Evolutionary conservation across 2,113 vertebrate species (phyloP).

Genomic region (Lycaon pictus): DNA sequence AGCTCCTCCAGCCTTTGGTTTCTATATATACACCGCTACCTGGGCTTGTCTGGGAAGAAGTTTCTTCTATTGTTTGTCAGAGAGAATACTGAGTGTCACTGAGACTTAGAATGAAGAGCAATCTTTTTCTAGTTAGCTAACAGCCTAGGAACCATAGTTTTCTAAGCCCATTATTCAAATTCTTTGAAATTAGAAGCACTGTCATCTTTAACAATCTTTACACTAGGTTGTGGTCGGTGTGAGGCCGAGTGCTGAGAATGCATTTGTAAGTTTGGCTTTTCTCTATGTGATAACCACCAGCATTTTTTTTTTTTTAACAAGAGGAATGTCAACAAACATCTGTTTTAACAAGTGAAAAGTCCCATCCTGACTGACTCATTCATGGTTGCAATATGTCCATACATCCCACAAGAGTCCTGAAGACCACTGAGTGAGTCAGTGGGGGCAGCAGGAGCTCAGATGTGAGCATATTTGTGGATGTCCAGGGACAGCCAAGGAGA

Average conservation of each 20-base stretch:
- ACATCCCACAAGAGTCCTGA: not conserved
- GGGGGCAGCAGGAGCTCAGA: rapidly evolving
- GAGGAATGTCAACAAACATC: not conserved
- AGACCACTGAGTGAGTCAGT: not conserved
- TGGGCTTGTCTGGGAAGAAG: not conserved
- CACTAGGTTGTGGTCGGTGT: not conserved
- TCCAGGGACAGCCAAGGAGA: no score
- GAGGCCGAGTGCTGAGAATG: not conserved
- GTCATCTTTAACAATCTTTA: not conserved
- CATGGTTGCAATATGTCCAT: not conserved
- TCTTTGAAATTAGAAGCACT: not conserved
- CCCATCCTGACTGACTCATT: not conserved
- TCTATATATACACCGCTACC: not conserved
- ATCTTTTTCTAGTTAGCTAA: not conserved
- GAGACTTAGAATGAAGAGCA: not conserved
- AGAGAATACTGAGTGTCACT: not conserved
- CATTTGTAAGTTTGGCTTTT: not conserved
- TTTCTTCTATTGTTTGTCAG: not conserved
- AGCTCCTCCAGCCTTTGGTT: not conserved
- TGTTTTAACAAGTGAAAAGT: not conserved
- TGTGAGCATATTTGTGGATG: not conserved
- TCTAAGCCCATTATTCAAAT: not conserved
- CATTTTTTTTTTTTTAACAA: not conserved
- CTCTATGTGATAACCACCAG: rapidly evolving
- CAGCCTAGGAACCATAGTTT: not conserved